A percentile compares a stretch with the other conserved stretches of the same genome.
phyloP scores from a whole-genome alignment of 2,888 invertebrate species.

The Apantesis nais region DNA sequence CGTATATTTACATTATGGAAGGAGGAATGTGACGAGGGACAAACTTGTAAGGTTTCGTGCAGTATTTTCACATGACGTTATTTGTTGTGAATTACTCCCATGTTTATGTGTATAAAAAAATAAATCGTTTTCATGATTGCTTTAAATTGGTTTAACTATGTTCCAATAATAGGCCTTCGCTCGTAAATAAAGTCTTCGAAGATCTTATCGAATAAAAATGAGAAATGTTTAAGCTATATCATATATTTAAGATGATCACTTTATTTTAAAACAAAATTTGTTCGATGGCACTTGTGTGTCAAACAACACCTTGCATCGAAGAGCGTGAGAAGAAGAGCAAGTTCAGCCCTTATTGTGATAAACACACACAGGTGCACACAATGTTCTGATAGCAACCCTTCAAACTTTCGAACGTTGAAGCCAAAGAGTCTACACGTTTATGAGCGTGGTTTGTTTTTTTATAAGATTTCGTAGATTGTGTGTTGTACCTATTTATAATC shows the following conservation, averaged over 20 bases:
- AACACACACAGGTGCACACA: conserved; percentile 63
- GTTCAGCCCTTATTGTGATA: conserved; percentile 61
- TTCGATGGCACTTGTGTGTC: conserved; percentile 47
- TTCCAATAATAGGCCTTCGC: too few species aligned
- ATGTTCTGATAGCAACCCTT: conserved; percentile 54
- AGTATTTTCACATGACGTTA: conserved; percentile 44
- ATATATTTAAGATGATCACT: conserved; percentile 8
- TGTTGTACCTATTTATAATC: not conserved
- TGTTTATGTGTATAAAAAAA: not conserved
- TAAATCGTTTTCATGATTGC: not conserved
- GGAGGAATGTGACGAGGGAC: conserved; percentile 57
- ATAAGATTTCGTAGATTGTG: conserved; percentile 1
- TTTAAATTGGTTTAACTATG: not conserved
- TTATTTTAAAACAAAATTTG: conserved; percentile 13
- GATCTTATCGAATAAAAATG: not conserved
- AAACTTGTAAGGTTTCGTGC: conserved; percentile 68
- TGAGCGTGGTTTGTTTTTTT: not conserved
- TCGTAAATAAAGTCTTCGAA: not conserved
- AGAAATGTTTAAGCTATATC: not conserved
- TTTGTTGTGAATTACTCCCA: conserved; percentile 7
- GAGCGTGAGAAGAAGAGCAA: conserved; percentile 67
- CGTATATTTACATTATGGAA: conserved; percentile 61
- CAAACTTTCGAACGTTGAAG: conserved; percentile 24
- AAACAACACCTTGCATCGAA: conserved; percentile 50
- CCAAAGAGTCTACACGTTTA: conserved; percentile 2